Evolutionary conservation across 2,888 invertebrate species (phyloP).

Genomic region (Hipparchia sbordonii): DNA sequence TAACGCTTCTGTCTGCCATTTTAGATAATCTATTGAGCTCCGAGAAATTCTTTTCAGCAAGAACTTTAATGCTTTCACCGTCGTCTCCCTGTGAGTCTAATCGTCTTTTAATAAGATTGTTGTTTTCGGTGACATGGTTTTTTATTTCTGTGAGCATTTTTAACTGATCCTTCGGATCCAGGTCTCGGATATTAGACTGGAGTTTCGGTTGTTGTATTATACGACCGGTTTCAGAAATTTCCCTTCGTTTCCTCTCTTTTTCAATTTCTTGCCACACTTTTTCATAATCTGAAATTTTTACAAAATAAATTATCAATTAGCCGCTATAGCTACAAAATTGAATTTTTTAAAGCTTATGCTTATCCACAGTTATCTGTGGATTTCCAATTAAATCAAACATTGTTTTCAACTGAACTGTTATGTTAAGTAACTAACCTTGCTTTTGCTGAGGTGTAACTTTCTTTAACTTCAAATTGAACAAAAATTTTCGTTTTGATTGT

Average conservation of each 20-base stretch:
- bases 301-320: background rate
- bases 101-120: slow-evolving; percentile 72
- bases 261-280: slow-evolving; percentile 85
- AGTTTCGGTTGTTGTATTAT: slow-evolving; percentile 44
- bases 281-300: slow-evolving; percentile 81
- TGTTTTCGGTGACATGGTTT: slow-evolving; percentile 71
- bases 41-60: slow-evolving; percentile 76
- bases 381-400: too few relatives aligned
- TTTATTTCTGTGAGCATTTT: slow-evolving; percentile 73
- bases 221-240: slow-evolving; percentile 53
- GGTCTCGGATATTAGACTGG: slow-evolving; percentile 44
- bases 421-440: slow-evolving; percentile 75
- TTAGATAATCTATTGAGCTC: slow-evolving; percentile 74
- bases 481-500: slow-evolving; percentile 83
- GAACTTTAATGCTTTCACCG: slow-evolving; percentile 62
- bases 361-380: too few relatives aligned
- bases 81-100: slow-evolving; percentile 56
- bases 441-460: slow-evolving; percentile 79
- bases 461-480: slow-evolving; percentile 82
- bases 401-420: background rate
- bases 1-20: slow-evolving; percentile 75
- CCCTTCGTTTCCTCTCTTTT: slow-evolving; percentile 84
- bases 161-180: slow-evolving; percentile 65
- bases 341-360: too few relatives aligned
- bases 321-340: background rate